Percentiles rank a stretch among this genome's conserved stretches.
These are phyloP conservation scores for Otus scops DNA, from an alignment of 2,797 vertebrate species.

Conservation along the genomic window DNA sequence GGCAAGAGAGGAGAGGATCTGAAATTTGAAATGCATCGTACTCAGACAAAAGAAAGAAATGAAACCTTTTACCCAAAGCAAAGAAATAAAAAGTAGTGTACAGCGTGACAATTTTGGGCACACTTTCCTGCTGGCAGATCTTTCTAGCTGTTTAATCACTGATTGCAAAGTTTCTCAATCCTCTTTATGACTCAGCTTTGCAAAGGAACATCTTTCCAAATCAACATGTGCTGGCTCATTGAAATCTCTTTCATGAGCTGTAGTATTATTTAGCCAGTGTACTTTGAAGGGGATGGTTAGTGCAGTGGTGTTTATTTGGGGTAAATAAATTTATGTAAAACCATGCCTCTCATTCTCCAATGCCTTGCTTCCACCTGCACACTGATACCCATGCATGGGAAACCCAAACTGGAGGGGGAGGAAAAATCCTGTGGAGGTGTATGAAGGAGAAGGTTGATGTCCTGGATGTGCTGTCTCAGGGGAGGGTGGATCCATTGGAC, in stretches of 20 bases:
- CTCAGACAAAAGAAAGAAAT: neutral
- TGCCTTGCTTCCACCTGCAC: neutral
- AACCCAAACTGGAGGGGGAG: neutral
- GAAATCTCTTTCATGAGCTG: slow-evolving; percentile 5
- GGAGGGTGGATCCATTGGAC: neutral
- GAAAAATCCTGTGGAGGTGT: neutral
- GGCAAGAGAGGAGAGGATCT: neutral
- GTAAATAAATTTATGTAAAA: neutral
- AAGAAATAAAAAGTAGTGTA: neutral
- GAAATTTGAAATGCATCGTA: neutral
- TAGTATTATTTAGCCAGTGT: neutral
- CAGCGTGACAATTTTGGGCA: neutral
- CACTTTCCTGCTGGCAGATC: neutral
- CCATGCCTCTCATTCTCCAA: neutral
- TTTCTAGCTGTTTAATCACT: slow-evolving; percentile 10
- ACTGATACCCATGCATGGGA: accelerated
- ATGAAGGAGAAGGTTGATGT: neutral
- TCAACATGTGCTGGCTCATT: neutral
- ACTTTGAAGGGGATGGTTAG: neutral
- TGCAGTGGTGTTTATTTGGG: neutral
- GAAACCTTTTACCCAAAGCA: neutral
- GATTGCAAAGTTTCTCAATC: slow-evolving; percentile 9
- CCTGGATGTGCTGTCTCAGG: neutral
- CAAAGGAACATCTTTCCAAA: slow-evolving; percentile 24
- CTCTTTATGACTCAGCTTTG: slow-evolving; percentile 40